Base-by-base conservation (phyloP, 2,888 invertebrate genomes). In the Spisula subtruncata region DNA sequence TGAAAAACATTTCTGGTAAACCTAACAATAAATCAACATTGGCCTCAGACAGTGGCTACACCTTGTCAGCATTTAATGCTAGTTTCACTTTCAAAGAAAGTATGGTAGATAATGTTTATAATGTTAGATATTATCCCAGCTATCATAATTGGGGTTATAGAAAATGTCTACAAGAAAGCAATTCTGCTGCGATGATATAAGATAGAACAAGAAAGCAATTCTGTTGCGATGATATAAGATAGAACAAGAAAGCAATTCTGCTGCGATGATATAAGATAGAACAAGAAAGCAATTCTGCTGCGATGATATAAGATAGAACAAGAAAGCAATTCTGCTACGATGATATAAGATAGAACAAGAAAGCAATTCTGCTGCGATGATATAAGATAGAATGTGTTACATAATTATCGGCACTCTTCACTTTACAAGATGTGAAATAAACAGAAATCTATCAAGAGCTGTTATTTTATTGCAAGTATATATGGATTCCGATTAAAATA, bases 81-180 rank as follows among this genome's bases (percentile, higher is more conserved):
- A 75, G 75, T 75, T 35, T 75, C 35, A 32, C 32, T 75, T 75
- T 32, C 32, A 29, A 75, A 75, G 32, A 25, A 32, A 75, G 35
- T 75, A 35, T 75, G 16, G 25, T 0, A 32, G 75, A 75, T 75
- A 75, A 75, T 75, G 35, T 32, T 75, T 35, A 75, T 75, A 75
- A 75, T 75, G 75, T 18, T 32, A 75, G 75, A 75, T 75, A 32
- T 32, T 32, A 75, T 75, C 75, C 32, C 32, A 75, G 32, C 32
- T 75, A 75, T 75, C 75, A 75, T 75, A 75, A 75, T 75, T 75
- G 75, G 35, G 75, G 75, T 75, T 75, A 75, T 35, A 32, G 35
- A 75, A 75, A 75, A 75, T 32, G 75, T 75, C 75, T 75, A 75
- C 32, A 32, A 75, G 75, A 25, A 75, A 75, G 75, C 32, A 16